phyloP scores from a whole-genome alignment of 2,113 vertebrate genomes.

The Elanoides forficatus region DNA sequence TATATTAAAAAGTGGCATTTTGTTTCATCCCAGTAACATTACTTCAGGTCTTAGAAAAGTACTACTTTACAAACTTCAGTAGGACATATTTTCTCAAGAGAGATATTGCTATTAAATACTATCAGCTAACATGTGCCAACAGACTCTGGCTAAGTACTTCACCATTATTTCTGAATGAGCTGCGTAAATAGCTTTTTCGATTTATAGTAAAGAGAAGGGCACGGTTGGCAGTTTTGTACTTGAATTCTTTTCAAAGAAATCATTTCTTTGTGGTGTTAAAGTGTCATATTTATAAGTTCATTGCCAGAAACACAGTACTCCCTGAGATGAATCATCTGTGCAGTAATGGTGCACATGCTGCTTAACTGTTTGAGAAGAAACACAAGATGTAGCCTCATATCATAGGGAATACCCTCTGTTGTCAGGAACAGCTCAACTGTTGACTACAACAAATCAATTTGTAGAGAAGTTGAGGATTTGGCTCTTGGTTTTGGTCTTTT shows the following conservation, averaged over 20 bases:
- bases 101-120: background rate
- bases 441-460: background rate
- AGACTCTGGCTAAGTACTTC: background rate
- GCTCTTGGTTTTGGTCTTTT: background rate
- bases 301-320: background rate
- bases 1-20: background rate
- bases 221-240: background rate
- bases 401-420: background rate
- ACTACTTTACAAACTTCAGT: background rate
- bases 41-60: background rate
- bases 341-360: background rate
- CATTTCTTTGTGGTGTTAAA: background rate
- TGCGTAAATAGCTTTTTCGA: background rate
- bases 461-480: background rate
- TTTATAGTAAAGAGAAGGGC: background rate
- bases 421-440: background rate
- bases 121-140: background rate
- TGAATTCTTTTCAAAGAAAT: background rate
- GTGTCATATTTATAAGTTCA: background rate
- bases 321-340: background rate
- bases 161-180: conserved; percentile 22
- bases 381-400: background rate
- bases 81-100: background rate
- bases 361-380: background rate
- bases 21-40: background rate